Base-by-base conservation (phyloP, 2,888 invertebrate genomes). In the Ormyrus labotus region DNA sequence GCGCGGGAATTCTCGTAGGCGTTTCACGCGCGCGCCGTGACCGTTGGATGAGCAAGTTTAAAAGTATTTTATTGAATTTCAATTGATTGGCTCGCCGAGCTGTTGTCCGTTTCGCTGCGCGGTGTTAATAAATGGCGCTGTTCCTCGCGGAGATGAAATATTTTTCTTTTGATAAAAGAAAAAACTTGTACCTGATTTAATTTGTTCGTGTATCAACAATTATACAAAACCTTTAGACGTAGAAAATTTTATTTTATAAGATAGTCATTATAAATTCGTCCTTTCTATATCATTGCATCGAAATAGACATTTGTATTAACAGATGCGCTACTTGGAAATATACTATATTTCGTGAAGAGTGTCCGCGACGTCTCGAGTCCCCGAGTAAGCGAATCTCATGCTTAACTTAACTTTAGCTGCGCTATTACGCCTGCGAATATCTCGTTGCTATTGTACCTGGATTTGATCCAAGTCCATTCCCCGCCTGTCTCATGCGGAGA, bases 391-490 rank as follows among this genome's bases (percentile, higher is more conserved):
- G 77, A 81, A 81, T 82, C 78, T 81, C 76, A 80, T 78, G 82
- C 69, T 78, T 69, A 79, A 83, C 80, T 81, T 82, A 78, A 81
- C 80, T 83, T 34, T 82, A 64, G 80, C 79, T 77, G 83, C 83
- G 81, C 82, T 78, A 84, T 83, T 82, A 77, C 82, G 79, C 79
- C 83, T 76, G 76, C 80, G 81, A 83, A 73, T 81, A 79, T 83
- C 78, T 64, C 74, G 69, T 34, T 45, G 67, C 78, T 80, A 79
- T 83, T 80, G 76, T 80, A 76, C 74, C 84, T 84, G 84, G 84
- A 84, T 80, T 77, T 10, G 79, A 72, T 82, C 84, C 84, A 84
- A 84, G 70, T 83, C 75, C 83, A 72, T 81, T 78, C 73, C 73
- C 80, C 64, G 64, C 47, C 50, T 80, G 75, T 60, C 73, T 72